Evolutionary conservation across 2,113 vertebrate genomes (phyloP), one percentile per base, ranked within the genome.

Genomic region (Podarcis muralis): DNA sequence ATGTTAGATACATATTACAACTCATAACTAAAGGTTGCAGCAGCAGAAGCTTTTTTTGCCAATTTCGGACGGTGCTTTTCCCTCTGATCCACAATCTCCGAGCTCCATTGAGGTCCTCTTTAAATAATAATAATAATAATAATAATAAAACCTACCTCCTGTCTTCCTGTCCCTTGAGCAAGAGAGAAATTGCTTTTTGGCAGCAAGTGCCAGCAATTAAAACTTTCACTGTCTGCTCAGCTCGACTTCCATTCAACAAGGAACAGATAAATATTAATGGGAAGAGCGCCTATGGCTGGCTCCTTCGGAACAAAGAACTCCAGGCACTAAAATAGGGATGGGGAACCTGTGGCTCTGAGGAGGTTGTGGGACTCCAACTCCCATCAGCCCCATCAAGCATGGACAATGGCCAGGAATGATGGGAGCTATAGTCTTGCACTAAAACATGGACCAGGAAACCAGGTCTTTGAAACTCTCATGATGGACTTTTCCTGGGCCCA

Each of bases 181-280:
- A 43, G 40, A 87, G 32, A 77, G 72, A 87, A 83, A 90, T 87
- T 16, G 84, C 80, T 90, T 87, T 90, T 79, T 83, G 89, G 89
- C 89, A 87, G 62, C 62, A 57, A 78, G 15, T 53, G 22, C 80
- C 15, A 43, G 62, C 89, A 87, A 79, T 87, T 83, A 87, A 77
- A 90, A 69, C 32, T n/a, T 78, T 77, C 89, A 87, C 57, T 68
- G 81, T 83, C 80, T 90, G 65, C 74, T 72, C 48, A 8, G 43
- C 80, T 83, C 43, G 57, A 62, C 82, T 83, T 69, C 87, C 85
- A 77, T 83, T 27, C 71, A 83, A 62, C 80, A 87, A 82, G 5
- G 35, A 86, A 59, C 35, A 16, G 74, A 87, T 90, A 87, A 87
- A 87, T 90, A 87, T 87, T 90, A 90, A 78, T 62, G 66, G 62